Evolutionary conservation across 2,888 invertebrate genomes (phyloP).

Genomic region (Drosophila suboccidentalis): DNA sequence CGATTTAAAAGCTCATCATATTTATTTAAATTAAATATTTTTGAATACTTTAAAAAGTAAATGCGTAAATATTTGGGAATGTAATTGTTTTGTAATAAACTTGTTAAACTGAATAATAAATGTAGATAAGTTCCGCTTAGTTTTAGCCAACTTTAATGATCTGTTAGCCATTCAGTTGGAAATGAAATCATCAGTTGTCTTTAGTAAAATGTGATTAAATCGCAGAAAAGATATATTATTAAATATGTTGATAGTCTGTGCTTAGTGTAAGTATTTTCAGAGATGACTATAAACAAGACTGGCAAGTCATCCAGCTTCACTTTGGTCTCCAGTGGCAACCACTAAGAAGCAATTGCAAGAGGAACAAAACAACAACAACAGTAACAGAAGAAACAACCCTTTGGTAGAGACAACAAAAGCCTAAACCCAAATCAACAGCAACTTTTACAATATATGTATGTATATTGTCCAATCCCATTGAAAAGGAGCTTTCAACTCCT

Average conservation of each 20-base stretch:
- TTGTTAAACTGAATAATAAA: no score
- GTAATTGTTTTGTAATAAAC: no score
- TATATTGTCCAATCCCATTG: conserved; percentile 25
- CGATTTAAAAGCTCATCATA: neutral
- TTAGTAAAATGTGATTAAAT: neutral
- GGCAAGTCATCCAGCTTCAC: conserved; percentile 35
- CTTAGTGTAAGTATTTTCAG: conserved; percentile 12
- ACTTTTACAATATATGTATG: conserved; percentile 66
- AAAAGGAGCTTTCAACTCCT: conserved; percentile 32
- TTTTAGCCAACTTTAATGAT: neutral
- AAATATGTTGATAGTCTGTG: conserved; percentile 5
- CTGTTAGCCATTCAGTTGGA: neutral
- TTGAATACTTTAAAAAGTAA: neutral
- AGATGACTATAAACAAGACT: conserved; percentile 3
- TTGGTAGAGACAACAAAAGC: conserved; percentile 51
- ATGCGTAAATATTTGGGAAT: no score
- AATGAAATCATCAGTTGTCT: conserved; percentile 3
- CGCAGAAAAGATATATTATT: conserved; percentile 8
- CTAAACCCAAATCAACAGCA: conserved; percentile 66
- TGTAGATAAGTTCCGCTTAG: neutral
- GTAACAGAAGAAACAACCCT: conserved; percentile 33
- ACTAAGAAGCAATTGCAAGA: conserved; percentile 33
- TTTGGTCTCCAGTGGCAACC: conserved; percentile 51
- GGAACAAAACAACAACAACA: conserved; percentile 4
- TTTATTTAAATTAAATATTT: neutral